These are phyloP conservation scores for Tenthredo distinguenda DNA, from an alignment of 2,888 invertebrate species.

Conservation along the genomic window DNA sequence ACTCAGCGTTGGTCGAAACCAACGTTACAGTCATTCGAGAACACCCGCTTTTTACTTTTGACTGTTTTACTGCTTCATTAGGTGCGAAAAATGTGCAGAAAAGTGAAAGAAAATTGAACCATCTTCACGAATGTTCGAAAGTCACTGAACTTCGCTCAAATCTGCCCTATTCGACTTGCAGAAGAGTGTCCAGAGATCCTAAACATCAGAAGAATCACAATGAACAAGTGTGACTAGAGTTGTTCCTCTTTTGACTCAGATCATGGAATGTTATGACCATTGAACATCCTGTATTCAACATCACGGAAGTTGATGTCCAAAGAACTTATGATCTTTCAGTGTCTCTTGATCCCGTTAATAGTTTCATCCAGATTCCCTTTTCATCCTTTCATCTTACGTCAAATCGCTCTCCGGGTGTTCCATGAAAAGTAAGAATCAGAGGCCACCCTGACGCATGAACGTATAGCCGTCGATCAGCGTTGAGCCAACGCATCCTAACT, in stretches of 20 bases:
- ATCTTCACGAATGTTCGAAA: background rate
- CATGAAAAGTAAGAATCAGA: background rate
- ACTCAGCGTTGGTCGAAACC: background rate
- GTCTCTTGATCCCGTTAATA: background rate
- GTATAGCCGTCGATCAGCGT: constrained; percentile 18
- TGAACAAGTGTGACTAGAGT: no score
- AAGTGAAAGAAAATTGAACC: background rate
- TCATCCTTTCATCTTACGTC: background rate
- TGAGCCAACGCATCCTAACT: constrained; percentile 27
- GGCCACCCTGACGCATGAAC: constrained; percentile 17
- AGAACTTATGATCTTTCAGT: background rate
- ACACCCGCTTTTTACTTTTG: background rate
- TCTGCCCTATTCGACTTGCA: no score
- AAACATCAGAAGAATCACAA: no score
- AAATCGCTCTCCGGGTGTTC: constrained; percentile 4
- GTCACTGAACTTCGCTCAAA: background rate
- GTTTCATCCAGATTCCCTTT: background rate
- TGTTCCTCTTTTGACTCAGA: background rate
- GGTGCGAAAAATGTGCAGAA: background rate
- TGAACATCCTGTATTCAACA: background rate
- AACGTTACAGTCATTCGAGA: background rate
- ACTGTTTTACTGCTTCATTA: background rate
- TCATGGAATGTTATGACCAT: background rate
- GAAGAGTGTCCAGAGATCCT: no score
- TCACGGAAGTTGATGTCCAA: background rate